Percentiles rank a stretch among this genome's conserved stretches.
These are phyloP conservation scores for Leptodirus hochenwartii DNA, from an alignment of 2,888 invertebrate genomes.

Conservation along the genomic window DNA sequence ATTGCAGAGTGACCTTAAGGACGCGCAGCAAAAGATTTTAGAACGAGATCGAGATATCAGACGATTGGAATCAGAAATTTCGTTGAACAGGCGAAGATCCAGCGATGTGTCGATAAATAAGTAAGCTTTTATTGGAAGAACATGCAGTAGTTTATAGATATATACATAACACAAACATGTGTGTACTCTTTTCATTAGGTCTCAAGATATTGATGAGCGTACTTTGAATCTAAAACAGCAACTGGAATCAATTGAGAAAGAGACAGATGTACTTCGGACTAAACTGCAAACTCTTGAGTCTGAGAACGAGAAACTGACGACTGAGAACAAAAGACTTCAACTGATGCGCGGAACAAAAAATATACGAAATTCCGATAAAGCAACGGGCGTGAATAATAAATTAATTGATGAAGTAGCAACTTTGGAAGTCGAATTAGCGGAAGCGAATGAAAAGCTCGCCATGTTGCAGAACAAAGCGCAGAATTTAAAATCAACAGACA, in stretches of 20 bases:
- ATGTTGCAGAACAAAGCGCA: slow-evolving; percentile 28
- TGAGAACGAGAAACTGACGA: slow-evolving; percentile 56
- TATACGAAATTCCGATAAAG: slow-evolving; percentile 33
- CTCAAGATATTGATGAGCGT: slow-evolving; percentile 42
- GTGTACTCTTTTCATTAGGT: slow-evolving; percentile 26
- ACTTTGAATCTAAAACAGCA: slow-evolving; percentile 53
- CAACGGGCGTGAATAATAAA: slow-evolving; percentile 33
- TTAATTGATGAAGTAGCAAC: slow-evolving; percentile 40
- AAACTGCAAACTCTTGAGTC: slow-evolving; percentile 50
- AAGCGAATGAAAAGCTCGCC: slow-evolving; percentile 37
- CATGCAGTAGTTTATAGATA: slow-evolving; percentile 3
- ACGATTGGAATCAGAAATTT: slow-evolving; percentile 52
- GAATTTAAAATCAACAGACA: slow-evolving; percentile 19
- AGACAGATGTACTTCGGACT: slow-evolving; percentile 45
- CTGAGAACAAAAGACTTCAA: slow-evolving; percentile 56
- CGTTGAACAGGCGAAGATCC: slow-evolving; percentile 36
- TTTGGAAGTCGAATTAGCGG: slow-evolving; percentile 42
- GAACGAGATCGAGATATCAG: slow-evolving; percentile 73
- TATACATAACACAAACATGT: slow-evolving; percentile 6
- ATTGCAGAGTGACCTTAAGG: slow-evolving; percentile 54
- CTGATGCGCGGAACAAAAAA: slow-evolving; percentile 36
- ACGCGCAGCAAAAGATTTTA: slow-evolving; percentile 53
- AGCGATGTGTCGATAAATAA: slow-evolving; percentile 46
- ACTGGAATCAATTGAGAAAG: slow-evolving; percentile 59
- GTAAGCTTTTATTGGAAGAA: slow-evolving; percentile 25